Conservation (phyloP, 1,140 invertebrate genomes). For the Diorhabda elongata region DNA sequence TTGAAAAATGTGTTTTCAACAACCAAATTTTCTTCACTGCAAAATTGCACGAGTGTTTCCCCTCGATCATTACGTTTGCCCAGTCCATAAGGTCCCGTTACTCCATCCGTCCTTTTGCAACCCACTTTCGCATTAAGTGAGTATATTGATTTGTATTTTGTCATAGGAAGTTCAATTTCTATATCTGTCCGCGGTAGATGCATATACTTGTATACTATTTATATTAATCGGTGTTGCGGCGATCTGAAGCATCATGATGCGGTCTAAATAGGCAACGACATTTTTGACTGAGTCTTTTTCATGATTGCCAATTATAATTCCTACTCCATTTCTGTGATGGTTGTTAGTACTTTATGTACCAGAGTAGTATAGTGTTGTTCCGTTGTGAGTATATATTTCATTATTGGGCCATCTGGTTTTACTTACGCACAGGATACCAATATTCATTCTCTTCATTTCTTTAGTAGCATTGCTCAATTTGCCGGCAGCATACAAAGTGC, state of each 20-base stretch:
- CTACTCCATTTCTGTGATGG: no score
- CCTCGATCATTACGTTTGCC: constrained; percentile 38
- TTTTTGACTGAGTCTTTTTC: no score
- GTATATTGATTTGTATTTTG: constrained; percentile 29
- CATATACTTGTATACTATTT: constrained; percentile 40
- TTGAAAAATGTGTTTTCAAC: constrained; percentile 41
- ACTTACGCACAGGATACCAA: no score
- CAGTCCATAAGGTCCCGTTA: constrained; percentile 28
- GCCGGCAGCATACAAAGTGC: no score
- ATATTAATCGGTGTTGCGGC: constrained; percentile 27
- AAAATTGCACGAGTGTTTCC: constrained; percentile 38
- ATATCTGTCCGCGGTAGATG: constrained; percentile 31
- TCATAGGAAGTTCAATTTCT: constrained; percentile 27
- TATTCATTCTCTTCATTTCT: no score
- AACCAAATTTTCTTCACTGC: constrained; percentile 34
- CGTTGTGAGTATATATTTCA: no score
- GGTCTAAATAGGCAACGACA: constrained; percentile 10
- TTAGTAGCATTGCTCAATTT: no score
- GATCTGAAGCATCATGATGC: constrained; percentile 30
- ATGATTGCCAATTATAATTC: no score
- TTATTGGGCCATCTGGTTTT: no score
- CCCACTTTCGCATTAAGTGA: constrained; percentile 36
- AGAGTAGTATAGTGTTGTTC: no score
- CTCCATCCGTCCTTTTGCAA: constrained; percentile 10
- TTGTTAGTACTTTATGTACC: no score